Evolutionary conservation across 2,797 vertebrate genomes (phyloP).

Genomic region (Chelon labrosus): DNA sequence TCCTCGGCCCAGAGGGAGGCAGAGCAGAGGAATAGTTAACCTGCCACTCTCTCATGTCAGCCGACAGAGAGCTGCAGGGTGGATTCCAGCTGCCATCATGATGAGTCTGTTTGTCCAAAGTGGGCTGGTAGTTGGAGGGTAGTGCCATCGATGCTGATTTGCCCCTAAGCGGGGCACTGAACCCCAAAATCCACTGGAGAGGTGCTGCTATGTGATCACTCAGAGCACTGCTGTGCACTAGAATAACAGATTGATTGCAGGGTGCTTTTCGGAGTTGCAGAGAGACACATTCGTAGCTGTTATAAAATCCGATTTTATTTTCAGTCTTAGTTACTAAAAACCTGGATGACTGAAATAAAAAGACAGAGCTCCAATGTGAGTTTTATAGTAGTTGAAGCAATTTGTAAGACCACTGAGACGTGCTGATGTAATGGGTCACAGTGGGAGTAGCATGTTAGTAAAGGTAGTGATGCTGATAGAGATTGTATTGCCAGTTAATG

Average conservation of each 20-base stretch:
- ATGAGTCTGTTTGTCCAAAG: slow-evolving; percentile 10
- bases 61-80: slow-evolving; percentile 1
- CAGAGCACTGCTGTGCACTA: slow-evolving; percentile 46
- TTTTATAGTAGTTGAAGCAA: slow-evolving; percentile 45
- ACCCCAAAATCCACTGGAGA: slow-evolving; percentile 34
- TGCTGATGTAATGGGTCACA: slow-evolving; percentile 46
- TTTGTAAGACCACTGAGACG: slow-evolving; percentile 50
- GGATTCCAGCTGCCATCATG: slow-evolving; percentile 1
- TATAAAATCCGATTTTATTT: slow-evolving; percentile 56
- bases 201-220: slow-evolving; percentile 42
- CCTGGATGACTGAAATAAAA: slow-evolving; percentile 10
- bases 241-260: slow-evolving; percentile 41
- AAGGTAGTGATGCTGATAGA: slow-evolving; percentile 57
- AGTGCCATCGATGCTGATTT: slow-evolving; percentile 30
- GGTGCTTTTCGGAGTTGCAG: slow-evolving; percentile 35
- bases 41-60: background rate
- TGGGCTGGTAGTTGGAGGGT: slow-evolving; percentile 42
- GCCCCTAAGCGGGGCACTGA: slow-evolving; percentile 47
- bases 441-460: slow-evolving; percentile 56
- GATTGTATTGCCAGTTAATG: slow-evolving; percentile 59
- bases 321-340: slow-evolving; percentile 47
- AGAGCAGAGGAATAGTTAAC: slow-evolving; percentile 81
- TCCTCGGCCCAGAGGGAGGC: slow-evolving; percentile 71
- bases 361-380: slow-evolving; percentile 27
- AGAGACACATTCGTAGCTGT: slow-evolving; percentile 41